Evolutionary conservation across 1,140 invertebrate genomes (phyloP).

Genomic region (Bombus soroeensis): DNA sequence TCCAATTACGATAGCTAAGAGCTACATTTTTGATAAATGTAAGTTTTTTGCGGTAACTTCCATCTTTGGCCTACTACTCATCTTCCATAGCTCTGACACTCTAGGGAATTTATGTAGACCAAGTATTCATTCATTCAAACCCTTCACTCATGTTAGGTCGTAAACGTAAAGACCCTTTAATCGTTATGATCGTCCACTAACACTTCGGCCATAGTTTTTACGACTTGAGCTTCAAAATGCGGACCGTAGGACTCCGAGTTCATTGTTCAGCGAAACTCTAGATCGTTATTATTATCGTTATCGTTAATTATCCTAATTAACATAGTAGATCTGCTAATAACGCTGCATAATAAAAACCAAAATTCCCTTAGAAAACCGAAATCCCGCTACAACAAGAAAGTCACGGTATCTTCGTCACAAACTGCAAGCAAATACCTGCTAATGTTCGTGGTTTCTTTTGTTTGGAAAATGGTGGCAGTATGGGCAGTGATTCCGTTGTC

Average conservation of each 20-base stretch:
- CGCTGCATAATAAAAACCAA: no score
- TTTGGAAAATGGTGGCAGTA: conserved; percentile 16
- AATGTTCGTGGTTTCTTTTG: not conserved
- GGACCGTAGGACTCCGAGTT: no score
- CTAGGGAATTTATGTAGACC: not conserved
- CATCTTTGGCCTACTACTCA: not conserved
- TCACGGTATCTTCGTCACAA: no score
- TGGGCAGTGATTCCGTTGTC: not conserved
- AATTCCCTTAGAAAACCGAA: no score
- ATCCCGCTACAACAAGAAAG: no score
- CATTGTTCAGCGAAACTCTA: no score
- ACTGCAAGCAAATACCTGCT: not conserved
- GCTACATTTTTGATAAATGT: not conserved
- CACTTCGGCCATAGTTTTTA: not conserved
- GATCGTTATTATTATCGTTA: no score
- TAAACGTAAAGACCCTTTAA: no score
- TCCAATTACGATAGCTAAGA: not conserved
- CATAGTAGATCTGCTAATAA: no score
- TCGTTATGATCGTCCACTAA: not conserved
- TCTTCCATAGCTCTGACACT: not conserved
- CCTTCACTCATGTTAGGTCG: not conserved
- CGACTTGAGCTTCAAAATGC: not conserved
- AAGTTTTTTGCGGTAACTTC: not conserved
- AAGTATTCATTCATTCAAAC: not conserved
- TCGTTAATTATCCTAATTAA: no score